phyloP scores from a whole-genome alignment of 1,140 invertebrate genomes.

The Bombus consobrinus region DNA sequence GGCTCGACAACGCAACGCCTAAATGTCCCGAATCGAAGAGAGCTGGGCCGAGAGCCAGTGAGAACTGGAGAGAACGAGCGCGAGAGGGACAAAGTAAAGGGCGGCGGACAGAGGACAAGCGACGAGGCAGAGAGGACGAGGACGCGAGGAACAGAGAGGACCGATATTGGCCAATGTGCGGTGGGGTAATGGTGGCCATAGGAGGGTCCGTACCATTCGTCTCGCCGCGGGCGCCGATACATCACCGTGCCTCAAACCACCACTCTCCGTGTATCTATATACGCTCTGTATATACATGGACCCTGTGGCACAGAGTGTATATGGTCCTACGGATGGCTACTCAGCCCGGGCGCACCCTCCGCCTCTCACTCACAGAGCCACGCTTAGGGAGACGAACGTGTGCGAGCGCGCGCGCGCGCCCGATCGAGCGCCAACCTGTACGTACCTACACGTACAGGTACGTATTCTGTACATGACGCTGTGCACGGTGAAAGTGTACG shows the following conservation, averaged over 20 bases:
- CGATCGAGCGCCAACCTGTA: not conserved
- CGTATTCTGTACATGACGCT: not conserved
- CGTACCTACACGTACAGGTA: not conserved
- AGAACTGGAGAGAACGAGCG: constrained; percentile 11
- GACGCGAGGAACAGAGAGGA: constrained; percentile 43
- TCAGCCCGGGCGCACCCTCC: constrained; percentile 77
- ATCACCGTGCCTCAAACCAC: constrained; percentile 78
- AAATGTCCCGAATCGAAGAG: constrained; percentile 51
- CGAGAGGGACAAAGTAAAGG: not conserved
- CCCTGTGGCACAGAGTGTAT: constrained; percentile 70
- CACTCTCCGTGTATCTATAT: constrained; percentile 71
- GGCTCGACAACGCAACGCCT: constrained; percentile 50
- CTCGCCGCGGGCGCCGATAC: constrained; percentile 80
- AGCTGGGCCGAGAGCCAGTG: not conserved
- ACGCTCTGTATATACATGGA: constrained; percentile 56
- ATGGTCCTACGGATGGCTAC: constrained; percentile 77
- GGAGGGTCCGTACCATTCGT: constrained; percentile 79
- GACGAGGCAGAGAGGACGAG: constrained; percentile 3
- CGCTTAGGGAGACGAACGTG: constrained; percentile 45
- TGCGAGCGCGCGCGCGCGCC: not conserved
- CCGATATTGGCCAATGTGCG: constrained; percentile 78
- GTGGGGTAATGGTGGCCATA: constrained; percentile 78
- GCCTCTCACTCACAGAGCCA: constrained; percentile 52
- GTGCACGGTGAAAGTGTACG: not conserved
- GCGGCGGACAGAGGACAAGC: not conserved